Percentiles rank a stretch among this genome's conserved stretches.
phyloP scores from a whole-genome alignment of 2,113 vertebrate genomes.

The Hippocampus zosterae region DNA sequence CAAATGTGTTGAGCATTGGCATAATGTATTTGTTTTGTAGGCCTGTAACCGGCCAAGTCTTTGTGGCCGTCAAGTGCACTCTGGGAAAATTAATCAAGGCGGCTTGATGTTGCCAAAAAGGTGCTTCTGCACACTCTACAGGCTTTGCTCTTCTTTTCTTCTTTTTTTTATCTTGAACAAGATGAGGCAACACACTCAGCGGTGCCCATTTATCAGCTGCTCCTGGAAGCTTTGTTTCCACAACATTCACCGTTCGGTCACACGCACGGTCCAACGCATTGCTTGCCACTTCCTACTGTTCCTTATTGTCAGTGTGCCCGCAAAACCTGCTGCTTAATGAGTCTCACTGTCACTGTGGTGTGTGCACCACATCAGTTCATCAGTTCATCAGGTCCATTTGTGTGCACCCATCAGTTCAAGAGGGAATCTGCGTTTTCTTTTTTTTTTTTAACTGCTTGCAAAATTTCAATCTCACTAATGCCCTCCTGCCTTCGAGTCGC shows the following conservation, averaged over 20 bases:
- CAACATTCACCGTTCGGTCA: conserved; percentile 3
- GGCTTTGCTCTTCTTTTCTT: conserved; percentile 28
- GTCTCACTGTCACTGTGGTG: conserved; percentile 4
- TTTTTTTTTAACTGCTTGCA: no score
- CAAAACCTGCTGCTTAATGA: conserved; percentile 42
- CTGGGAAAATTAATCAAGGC: conserved; percentile 57
- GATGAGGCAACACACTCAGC: conserved; percentile 41
- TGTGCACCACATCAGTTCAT: no score
- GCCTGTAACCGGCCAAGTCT: conserved; percentile 21
- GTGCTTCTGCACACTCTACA: conserved; percentile 55
- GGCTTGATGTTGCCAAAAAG: conserved; percentile 62
- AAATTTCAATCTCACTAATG: no score
- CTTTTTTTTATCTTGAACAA: conserved; percentile 55
- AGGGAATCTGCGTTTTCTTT: no score
- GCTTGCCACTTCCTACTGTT: conserved; percentile 10
- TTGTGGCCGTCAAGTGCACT: conserved; percentile 28
- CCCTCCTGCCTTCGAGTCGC: no score
- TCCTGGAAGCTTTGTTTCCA: conserved; percentile 34
- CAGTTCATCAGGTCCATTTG: no score
- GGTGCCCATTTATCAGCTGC: conserved; percentile 47
- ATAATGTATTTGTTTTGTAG: conserved; percentile 27
- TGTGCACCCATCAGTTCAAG: conserved; percentile 4
- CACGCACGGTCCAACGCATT: not conserved
- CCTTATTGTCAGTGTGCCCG: conserved; percentile 26
- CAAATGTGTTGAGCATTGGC: conserved; percentile 3